phyloP scores from a whole-genome alignment of 2,113 vertebrate genomes.

The Cricetomys ansorgei region DNA sequence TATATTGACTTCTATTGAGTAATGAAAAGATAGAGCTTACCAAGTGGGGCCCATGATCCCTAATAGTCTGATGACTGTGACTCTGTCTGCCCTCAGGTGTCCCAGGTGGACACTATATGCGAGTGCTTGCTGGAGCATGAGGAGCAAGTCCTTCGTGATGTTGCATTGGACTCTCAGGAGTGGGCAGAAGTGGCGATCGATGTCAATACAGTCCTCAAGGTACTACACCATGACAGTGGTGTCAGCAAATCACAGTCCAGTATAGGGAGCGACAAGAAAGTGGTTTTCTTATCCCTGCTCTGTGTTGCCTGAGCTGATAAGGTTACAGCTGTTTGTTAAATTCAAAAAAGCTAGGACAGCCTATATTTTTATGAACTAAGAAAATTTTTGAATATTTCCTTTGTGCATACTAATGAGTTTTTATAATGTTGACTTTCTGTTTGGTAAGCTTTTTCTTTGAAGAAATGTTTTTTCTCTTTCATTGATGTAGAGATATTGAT shows the following conservation, averaged over 20 bases:
- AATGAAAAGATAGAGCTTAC: not conserved
- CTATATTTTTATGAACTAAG: not conserved
- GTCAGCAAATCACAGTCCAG: not conserved
- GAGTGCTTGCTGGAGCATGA: conserved; percentile 96
- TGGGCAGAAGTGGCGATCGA: conserved; percentile 93
- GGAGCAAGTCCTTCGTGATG: conserved; percentile 91
- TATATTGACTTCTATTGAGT: not conserved
- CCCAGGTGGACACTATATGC: conserved; percentile 93
- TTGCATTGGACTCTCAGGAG: conserved; percentile 87
- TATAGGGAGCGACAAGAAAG: not conserved
- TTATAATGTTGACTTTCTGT: not conserved
- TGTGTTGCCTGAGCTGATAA: not conserved
- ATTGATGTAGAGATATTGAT: not conserved
- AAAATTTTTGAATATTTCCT: not conserved
- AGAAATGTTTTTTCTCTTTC: not conserved
- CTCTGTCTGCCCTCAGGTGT: conserved; percentile 89
- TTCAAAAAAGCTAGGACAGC: not conserved
- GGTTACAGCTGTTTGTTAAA: not conserved
- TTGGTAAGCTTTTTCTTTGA: conserved; percentile 27
- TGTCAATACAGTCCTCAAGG: conserved; percentile 95
- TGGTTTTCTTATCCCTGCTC: not conserved
- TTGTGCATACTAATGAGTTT: not conserved
- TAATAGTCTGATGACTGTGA: not conserved
- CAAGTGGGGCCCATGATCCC: not conserved
- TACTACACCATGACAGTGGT: conserved; percentile 60